A percentile compares a stretch with the other conserved stretches of the same genome.
These are phyloP conservation scores for Nycticebus coucang DNA, from an alignment of 2,113 vertebrate genomes.

Conservation along the genomic window DNA sequence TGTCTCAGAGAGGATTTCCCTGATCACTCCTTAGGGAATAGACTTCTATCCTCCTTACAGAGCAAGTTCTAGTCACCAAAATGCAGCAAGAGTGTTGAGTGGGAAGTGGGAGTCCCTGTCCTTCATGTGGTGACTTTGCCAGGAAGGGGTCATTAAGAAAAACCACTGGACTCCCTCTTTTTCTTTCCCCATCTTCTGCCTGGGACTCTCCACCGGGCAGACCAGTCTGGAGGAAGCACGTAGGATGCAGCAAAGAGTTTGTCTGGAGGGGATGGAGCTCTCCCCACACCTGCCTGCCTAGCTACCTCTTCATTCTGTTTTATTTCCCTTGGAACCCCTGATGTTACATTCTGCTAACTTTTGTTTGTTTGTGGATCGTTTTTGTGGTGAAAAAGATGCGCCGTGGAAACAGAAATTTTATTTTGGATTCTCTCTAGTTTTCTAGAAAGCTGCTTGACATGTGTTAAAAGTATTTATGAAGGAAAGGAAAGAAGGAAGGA, in stretches of 20 bases:
- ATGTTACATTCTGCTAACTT: neutral
- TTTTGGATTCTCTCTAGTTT: neutral
- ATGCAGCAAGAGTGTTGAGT: neutral
- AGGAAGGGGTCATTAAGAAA: neutral
- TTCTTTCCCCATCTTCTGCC: neutral
- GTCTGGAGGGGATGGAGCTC: neutral
- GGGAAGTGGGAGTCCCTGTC: accelerated
- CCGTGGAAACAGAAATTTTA: neutral
- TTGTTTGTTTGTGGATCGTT: neutral
- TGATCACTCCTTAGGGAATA: neutral
- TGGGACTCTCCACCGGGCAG: neutral
- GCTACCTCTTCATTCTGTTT: neutral
- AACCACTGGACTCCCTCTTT: neutral
- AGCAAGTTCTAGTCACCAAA: neutral
- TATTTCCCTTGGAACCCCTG: neutral
- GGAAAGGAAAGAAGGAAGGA: neutral
- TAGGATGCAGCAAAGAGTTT: neutral
- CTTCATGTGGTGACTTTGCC: neutral
- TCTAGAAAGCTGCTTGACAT: neutral
- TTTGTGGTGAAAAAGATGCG: neutral
- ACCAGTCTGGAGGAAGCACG: neutral
- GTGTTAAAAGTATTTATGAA: neutral
- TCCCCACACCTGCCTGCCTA: accelerated
- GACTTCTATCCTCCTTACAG: neutral
- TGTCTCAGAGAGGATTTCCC: neutral